phyloP scores from a whole-genome alignment of 2,797 vertebrate genomes.

The Rhinatrema bivittatum region DNA sequence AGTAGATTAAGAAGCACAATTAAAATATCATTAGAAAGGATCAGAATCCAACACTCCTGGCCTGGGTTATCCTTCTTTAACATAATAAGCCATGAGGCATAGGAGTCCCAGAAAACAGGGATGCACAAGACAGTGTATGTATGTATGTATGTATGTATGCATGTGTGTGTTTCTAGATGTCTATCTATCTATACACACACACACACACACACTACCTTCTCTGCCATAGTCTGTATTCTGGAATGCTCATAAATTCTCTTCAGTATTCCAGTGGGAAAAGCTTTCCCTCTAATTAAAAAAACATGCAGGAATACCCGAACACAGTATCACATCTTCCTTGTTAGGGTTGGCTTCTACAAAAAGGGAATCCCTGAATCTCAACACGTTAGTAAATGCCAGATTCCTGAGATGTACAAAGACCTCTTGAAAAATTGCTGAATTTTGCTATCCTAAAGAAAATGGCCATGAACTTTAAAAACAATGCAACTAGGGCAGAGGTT shows the following conservation, averaged over 20 bases:
- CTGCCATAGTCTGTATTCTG: no score
- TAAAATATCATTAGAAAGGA: constrained; percentile 67
- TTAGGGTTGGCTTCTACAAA: constrained; percentile 47
- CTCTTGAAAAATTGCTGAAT: constrained; percentile 46
- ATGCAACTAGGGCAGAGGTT: constrained; percentile 32
- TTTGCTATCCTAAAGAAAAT: constrained; percentile 37
- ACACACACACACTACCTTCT: no score
- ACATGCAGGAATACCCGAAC: constrained; percentile 55
- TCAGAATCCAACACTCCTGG: constrained; percentile 50
- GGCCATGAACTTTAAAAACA: constrained; percentile 35
- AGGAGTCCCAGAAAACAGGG: constrained; percentile 3
- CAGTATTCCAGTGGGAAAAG: constrained; percentile 51
- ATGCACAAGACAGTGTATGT: no score
- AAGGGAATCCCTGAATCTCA: constrained; percentile 49
- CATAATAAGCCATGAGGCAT: constrained; percentile 41
- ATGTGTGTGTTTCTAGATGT: no score
- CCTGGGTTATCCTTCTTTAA: no score
- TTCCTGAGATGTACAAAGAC: constrained; percentile 34
- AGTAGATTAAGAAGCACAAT: constrained; percentile 66
- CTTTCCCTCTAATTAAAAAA: constrained; percentile 67
- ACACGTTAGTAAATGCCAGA: constrained; percentile 52
- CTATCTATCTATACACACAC: no score
- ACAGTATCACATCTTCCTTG: constrained; percentile 58
- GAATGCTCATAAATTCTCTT: constrained; percentile 64
- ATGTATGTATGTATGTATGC: no score